Percentiles rank a stretch among this genome's conserved stretches.
These are phyloP conservation scores for Prionailurus viverrinus DNA, from an alignment of 2,113 vertebrate species.

Conservation along the genomic window DNA sequence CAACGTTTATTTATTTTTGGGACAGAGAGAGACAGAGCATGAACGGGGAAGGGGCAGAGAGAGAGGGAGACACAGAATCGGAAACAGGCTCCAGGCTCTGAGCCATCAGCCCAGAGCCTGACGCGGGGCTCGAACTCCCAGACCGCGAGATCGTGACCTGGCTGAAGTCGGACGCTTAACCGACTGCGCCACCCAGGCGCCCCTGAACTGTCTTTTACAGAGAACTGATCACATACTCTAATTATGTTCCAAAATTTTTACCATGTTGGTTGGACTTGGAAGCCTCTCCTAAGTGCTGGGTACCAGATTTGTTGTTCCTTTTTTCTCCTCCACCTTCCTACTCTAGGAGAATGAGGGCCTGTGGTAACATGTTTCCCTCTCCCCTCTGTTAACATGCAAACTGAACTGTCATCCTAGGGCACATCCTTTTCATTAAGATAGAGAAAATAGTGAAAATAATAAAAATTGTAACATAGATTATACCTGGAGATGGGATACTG, in stretches of 20 bases:
- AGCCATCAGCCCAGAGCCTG: too few species aligned
- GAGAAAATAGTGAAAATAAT: neutral
- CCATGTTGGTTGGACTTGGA: neutral
- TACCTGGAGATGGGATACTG: neutral
- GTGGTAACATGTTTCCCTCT: neutral
- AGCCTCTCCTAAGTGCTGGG: neutral
- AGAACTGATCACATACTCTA: neutral
- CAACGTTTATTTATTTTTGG: too few species aligned
- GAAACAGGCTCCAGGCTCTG: too few species aligned
- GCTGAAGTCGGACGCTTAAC: too few species aligned
- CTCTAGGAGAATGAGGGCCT: neutral
- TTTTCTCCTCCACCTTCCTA: neutral
- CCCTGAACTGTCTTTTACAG: neutral
- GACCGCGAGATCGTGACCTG: too few species aligned
- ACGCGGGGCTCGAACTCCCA: too few species aligned
- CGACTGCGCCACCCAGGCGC: too few species aligned
- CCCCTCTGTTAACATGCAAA: neutral
- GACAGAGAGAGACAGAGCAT: too few species aligned
- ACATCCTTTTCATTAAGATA: neutral
- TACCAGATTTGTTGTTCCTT: neutral
- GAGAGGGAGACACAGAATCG: too few species aligned
- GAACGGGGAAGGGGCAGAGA: too few species aligned
- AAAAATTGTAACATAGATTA: neutral
- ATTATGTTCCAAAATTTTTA: neutral
- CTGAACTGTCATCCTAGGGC: neutral